Conservation (phyloP, 1,140 invertebrate genomes). For the Sycobia sp. region DNA sequence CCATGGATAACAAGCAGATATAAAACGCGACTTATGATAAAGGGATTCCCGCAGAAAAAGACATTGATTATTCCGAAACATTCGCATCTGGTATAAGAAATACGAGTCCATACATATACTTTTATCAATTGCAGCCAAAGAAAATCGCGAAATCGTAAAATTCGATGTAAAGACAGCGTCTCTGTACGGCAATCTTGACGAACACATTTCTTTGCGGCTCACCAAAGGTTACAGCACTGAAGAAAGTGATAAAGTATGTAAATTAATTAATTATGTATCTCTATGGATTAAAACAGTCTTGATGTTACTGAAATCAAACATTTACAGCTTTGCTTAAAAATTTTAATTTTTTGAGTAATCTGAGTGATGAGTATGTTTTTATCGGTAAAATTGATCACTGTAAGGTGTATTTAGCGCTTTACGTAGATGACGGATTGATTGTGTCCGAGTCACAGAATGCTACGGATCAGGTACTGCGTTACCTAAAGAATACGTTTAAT, state of each 20-base stretch:
- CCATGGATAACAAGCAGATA: neutral
- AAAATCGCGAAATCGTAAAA: neutral
- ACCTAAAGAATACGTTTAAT: constrained; percentile 35
- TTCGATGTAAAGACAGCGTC: neutral
- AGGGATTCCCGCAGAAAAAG: neutral
- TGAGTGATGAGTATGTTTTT: neutral
- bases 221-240: no score
- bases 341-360: neutral
- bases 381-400: constrained; percentile 13
- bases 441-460: constrained; percentile 17
- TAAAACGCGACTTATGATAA: neutral
- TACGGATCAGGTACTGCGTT: constrained; percentile 10
- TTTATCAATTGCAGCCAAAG: constrained; percentile 16
- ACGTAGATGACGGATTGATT: constrained; percentile 41
- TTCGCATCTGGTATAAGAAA: constrained; percentile 1
- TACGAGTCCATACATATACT: constrained; percentile 33
- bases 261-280: no score
- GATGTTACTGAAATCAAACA: no score
- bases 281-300: no score
- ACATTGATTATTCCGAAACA: neutral
- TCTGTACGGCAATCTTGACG: no score
- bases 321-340: no score
- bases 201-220: no score
- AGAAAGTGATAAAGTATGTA: no score
- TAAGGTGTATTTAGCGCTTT: constrained; percentile 38